Percentiles rank a stretch among this genome's conserved stretches.
Evolutionary conservation across 2,113 vertebrate species (phyloP).

Genomic region (Eolophus roseicapilla): DNA sequence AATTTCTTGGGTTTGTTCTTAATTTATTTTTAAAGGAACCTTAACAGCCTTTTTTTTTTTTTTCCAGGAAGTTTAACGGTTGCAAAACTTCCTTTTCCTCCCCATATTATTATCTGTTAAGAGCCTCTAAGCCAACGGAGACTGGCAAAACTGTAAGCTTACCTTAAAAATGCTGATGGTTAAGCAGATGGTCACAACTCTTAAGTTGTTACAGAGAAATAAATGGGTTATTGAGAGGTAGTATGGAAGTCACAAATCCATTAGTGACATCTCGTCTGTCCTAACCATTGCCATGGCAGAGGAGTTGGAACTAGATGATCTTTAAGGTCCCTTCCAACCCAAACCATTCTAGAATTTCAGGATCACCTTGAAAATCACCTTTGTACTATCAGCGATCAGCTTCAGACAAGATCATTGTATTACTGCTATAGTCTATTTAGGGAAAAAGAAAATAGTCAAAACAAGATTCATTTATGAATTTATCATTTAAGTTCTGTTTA

Average conservation of each 20-base stretch:
- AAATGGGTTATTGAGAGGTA: neutral
- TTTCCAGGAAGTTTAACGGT: neutral
- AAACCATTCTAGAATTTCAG: neutral
- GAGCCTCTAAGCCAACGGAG: neutral
- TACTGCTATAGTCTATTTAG: neutral
- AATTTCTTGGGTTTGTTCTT: neutral
- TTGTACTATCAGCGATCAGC: neutral
- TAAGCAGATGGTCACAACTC: neutral
- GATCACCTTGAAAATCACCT: neutral
- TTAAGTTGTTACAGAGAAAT: neutral
- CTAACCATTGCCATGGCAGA: neutral
- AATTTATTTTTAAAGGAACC: neutral
- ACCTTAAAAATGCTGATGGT: neutral
- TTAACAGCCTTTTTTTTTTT: neutral
- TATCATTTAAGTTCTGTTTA: neutral
- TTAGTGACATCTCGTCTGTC: neutral
- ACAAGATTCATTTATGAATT: neutral
- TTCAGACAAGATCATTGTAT: neutral
- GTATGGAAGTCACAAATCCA: neutral
- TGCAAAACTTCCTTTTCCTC: conserved; percentile 32
- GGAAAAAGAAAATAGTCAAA: neutral
- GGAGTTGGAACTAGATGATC: neutral
- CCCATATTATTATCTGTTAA: neutral
- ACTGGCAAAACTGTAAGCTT: neutral
- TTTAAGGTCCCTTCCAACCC: neutral